phyloP scores from a whole-genome alignment of 2,113 vertebrate genomes.

The Alaudala cheleensis region DNA sequence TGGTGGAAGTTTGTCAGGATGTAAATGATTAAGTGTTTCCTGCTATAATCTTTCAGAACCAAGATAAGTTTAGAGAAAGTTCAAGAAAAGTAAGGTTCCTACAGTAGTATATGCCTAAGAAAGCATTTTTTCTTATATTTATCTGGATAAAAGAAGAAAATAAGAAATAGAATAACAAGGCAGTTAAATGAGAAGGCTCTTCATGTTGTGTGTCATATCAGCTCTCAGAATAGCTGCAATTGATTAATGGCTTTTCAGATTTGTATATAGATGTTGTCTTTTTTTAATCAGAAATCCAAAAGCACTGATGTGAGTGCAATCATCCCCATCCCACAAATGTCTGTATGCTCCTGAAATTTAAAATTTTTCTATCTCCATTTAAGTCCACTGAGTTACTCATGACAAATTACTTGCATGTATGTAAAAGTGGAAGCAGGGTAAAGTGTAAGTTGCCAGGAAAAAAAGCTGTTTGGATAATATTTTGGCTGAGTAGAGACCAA shows the following conservation, averaged over 20 bases:
- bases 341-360: neutral
- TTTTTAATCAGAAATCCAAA: neutral
- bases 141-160: neutral
- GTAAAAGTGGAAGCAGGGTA: neutral
- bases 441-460: neutral
- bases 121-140: neutral
- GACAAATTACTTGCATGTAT: neutral
- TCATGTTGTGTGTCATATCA: neutral
- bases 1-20: neutral
- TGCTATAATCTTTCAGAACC: neutral
- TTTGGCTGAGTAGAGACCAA: neutral
- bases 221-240: neutral
- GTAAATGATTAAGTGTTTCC: neutral
- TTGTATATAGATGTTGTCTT: neutral
- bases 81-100: neutral
- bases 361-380: neutral
- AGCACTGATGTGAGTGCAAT: neutral
- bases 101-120: neutral
- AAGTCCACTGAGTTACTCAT: neutral
- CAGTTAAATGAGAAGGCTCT: neutral
- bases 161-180: neutral
- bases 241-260: neutral
- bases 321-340: neutral
- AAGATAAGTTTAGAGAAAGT: neutral
- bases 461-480: neutral